Evolutionary conservation across 2,888 invertebrate genomes (phyloP), one percentile per base, ranked within the genome.

Genomic region (Drosophila formosana): DNA sequence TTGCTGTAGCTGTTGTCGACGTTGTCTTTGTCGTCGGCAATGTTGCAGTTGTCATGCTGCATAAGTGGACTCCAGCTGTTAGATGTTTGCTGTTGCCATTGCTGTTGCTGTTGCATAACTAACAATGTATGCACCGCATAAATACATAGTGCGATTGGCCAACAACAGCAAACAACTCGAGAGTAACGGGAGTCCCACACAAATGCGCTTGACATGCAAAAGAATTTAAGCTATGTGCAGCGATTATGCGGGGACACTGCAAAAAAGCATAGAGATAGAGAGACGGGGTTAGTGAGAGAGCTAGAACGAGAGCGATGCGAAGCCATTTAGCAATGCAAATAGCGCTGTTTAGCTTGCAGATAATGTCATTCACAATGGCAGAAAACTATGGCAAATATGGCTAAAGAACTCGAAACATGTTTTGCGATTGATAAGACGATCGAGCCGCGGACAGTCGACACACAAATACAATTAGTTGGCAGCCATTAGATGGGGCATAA

Each of bases 321-420:
- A 63, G 68, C 67, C 88, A 89, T 83, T 83, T 88, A 89, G 87
- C 89, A 83, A 83, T 83, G 83, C 89, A 83, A 83, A 83, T 83
- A 58, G 88, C 75, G 66, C 82, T 88, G 77, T 89, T 83, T 83
- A 83, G 88, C 69, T 82, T 75, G 78, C 69, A 89, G 83, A 83
- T 89, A 88, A 89, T 89, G 82, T 87, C 82, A 82, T 89, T 89
- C 89, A 81, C 82, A 87, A 86, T 72, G 66, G 66, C 70, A 61
- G 68, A 67, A 55, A 81, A 82, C 77, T 82, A 86, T 86, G 68
- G 62, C 78, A 82, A 70, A 86, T 80, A 82, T 89, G 84, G 66
- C 61, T 61, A 82, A 76, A 60, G 68, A 89, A 82, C 82, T 83
- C 63, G 58, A 51, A 79, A 81, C 89, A 70, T 86, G 84, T 88